These are phyloP conservation scores for Mellilla xanthometata DNA, from an alignment of 2,888 invertebrate genomes.

Conservation along the genomic window DNA sequence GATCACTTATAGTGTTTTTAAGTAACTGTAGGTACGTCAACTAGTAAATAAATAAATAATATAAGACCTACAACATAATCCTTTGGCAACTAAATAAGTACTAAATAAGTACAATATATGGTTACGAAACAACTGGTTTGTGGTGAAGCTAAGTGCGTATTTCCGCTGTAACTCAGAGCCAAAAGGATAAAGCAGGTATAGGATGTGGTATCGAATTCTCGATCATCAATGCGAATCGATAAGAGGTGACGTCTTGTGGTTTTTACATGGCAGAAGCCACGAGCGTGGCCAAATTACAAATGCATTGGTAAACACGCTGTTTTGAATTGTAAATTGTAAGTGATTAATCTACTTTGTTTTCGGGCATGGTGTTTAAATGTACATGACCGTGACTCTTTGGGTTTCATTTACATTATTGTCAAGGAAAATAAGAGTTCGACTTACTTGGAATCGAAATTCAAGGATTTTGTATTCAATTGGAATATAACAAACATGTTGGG, in stretches of 20 bases:
- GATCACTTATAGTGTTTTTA: too few species aligned
- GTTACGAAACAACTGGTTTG: not conserved
- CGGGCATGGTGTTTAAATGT: conserved; percentile 1
- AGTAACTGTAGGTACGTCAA: too few species aligned
- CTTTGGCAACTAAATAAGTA: too few species aligned
- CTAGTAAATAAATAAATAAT: too few species aligned
- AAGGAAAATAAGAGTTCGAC: too few species aligned
- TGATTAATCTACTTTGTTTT: conserved; percentile 7
- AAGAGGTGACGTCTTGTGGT: conserved; percentile 28
- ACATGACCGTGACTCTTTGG: not conserved
- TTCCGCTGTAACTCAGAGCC: conserved; percentile 16
- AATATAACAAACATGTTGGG: too few species aligned
- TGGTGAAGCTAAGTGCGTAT: conserved; percentile 13
- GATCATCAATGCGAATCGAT: conserved; percentile 10
- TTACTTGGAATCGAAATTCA: too few species aligned
- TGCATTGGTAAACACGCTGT: conserved; percentile 11
- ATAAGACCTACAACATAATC: too few species aligned
- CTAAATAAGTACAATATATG: not conserved
- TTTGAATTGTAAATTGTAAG: conserved; percentile 15
- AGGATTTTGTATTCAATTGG: too few species aligned
- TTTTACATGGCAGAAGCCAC: conserved; percentile 16
- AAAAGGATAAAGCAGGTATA: conserved; percentile 12
- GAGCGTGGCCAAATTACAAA: conserved; percentile 29
- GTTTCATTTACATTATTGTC: too few species aligned
- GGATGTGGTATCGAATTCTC: conserved; percentile 5